phyloP scores from a whole-genome alignment of 2,888 invertebrate genomes.

The Leptinotarsa haldemani region DNA sequence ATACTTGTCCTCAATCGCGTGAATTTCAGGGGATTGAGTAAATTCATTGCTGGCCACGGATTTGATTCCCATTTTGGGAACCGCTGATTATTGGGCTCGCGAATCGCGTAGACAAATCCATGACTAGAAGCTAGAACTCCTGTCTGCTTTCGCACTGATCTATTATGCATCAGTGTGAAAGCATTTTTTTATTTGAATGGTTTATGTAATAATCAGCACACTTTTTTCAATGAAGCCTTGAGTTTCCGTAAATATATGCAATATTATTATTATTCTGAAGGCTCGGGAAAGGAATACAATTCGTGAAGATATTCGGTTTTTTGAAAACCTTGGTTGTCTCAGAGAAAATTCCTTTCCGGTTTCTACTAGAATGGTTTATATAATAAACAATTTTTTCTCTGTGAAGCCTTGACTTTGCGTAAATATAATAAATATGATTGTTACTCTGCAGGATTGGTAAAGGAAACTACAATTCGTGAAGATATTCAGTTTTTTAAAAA shows the following conservation, averaged over 20 bases:
- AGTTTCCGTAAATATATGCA: background rate
- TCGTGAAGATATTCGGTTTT: constrained; percentile 10
- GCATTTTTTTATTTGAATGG: background rate
- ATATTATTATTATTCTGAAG: background rate
- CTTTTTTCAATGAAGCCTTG: background rate
- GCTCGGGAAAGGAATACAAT: background rate
- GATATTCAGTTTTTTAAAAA: constrained; percentile 3
- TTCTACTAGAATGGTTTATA: constrained; percentile 10
- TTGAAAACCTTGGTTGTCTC: constrained; percentile 6
- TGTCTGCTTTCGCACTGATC: too few relatives aligned
- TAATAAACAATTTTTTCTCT: background rate
- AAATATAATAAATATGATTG: background rate
- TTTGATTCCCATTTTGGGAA: too few relatives aligned
- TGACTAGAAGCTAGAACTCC: too few relatives aligned
- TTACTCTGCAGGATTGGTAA: background rate
- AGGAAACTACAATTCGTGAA: background rate
- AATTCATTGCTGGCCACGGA: too few relatives aligned
- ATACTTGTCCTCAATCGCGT: too few relatives aligned
- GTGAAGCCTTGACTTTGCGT: constrained; percentile 1
- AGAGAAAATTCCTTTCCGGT: background rate
- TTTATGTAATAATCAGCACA: background rate
- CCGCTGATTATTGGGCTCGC: too few relatives aligned
- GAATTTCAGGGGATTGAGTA: too few relatives aligned
- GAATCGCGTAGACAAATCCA: too few relatives aligned
- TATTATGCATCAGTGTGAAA: too few relatives aligned